Percentiles rank a stretch among this genome's conserved stretches.
phyloP scores from a whole-genome alignment of 2,113 vertebrate species.

The Peromyscus californicus region DNA sequence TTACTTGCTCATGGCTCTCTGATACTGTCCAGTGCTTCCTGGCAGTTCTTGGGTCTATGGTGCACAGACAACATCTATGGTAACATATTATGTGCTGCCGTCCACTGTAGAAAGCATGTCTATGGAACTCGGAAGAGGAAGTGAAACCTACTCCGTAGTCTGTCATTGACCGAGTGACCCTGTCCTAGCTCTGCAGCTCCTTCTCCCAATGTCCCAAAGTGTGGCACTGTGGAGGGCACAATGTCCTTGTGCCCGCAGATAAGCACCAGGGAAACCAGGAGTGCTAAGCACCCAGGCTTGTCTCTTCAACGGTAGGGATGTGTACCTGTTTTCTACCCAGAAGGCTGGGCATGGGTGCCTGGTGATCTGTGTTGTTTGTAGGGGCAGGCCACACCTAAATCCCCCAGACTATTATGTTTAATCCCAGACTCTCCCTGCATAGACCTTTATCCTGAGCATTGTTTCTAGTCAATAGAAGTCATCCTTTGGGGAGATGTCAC shows the following conservation, averaged over 20 bases:
- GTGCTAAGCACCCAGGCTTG: neutral
- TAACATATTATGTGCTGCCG: neutral
- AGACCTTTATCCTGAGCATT: neutral
- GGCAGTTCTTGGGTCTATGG: neutral
- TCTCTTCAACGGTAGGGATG: neutral
- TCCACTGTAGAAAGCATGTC: neutral
- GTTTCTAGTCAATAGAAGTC: neutral
- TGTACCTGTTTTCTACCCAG: neutral
- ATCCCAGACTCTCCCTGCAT: neutral
- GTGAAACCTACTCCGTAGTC: neutral
- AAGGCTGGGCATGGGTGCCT: neutral
- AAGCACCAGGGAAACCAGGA: neutral
- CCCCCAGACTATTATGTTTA: neutral
- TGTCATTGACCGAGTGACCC: neutral
- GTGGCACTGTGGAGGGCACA: neutral
- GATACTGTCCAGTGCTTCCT: neutral
- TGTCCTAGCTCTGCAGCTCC: no score
- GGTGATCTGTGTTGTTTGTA: neutral
- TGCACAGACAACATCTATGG: neutral
- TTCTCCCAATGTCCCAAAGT: neutral
- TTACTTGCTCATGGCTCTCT: neutral
- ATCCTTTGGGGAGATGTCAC: neutral
- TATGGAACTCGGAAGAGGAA: neutral
- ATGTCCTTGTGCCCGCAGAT: neutral
- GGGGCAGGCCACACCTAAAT: neutral